Percentiles rank a stretch among this genome's conserved stretches.
Conservation (phyloP, 2,888 invertebrate species). For the Morpho achilles region DNA sequence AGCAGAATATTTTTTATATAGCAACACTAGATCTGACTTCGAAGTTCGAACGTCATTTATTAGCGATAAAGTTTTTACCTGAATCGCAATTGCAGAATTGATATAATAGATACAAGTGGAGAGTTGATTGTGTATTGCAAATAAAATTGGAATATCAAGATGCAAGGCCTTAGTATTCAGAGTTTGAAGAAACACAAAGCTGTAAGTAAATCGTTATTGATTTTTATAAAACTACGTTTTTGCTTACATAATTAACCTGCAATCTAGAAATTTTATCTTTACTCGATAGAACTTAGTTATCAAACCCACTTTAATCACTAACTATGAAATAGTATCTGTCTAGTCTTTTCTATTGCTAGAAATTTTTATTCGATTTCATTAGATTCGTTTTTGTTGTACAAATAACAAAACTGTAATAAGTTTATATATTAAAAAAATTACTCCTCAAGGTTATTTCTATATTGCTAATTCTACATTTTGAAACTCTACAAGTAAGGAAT, state of each 20-base stretch:
- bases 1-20: constrained; percentile 1
- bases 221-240: constrained; percentile 21
- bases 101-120: constrained; percentile 1
- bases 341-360: too few species aligned
- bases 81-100: constrained; percentile 3
- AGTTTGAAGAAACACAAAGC: constrained; percentile 89
- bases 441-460: not conserved
- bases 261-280: constrained; percentile 25
- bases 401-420: too few species aligned
- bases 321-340: too few species aligned
- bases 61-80: constrained; percentile 9
- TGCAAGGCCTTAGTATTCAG: constrained; percentile 85
- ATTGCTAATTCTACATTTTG: not conserved
- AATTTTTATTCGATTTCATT: too few species aligned
- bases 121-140: not conserved
- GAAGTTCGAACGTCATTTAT: not conserved
- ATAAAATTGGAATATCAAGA: constrained; percentile 39
- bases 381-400: too few species aligned
- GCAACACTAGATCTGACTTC: not conserved
- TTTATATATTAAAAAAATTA: too few species aligned
- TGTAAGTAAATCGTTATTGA: constrained; percentile 74
- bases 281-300: not conserved
- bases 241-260: constrained; percentile 73
- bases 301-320: too few species aligned
- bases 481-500: not conserved